phyloP scores from a whole-genome alignment of 2,797 vertebrate genomes.

The Galaxias olidus region DNA sequence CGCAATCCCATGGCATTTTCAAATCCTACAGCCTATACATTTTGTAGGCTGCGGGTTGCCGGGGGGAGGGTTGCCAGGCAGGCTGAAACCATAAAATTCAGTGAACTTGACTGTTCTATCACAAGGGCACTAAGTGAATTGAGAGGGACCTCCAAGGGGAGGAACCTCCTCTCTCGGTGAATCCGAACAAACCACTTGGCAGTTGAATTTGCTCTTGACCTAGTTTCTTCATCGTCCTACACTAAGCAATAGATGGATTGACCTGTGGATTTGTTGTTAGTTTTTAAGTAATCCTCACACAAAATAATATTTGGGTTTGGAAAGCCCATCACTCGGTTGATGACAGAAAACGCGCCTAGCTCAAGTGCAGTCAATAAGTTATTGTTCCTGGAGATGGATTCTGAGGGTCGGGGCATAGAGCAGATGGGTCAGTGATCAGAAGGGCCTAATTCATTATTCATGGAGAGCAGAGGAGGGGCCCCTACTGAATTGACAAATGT shows the following conservation, averaged over 20 bases:
- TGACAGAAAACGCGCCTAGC: background rate
- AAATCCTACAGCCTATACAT: background rate
- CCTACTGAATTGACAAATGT: constrained; percentile 9
- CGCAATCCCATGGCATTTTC: background rate
- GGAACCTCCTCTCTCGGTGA: too few species aligned
- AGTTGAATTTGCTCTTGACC: too few species aligned
- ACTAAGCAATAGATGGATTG: too few species aligned
- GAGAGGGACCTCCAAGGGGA: too few species aligned
- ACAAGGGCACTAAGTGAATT: too few species aligned
- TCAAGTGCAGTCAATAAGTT: background rate
- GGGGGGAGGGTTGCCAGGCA: background rate
- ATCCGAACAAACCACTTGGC: too few species aligned
- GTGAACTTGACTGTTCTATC: too few species aligned
- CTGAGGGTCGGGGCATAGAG: constrained; percentile 16
- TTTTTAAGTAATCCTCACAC: too few species aligned
- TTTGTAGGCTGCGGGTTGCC: background rate
- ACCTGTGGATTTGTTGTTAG: too few species aligned
- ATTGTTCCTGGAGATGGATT: constrained; percentile 21
- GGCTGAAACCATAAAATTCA: too few species aligned
- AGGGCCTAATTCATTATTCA: constrained; percentile 58
- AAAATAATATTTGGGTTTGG: background rate
- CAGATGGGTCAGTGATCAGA: constrained; percentile 52
- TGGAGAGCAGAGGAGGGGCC: constrained; percentile 33
- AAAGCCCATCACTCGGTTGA: background rate
- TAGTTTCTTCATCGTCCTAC: too few species aligned